phyloP scores from a whole-genome alignment of 2,113 vertebrate genomes.

The Crotophaga sulcirostris region DNA sequence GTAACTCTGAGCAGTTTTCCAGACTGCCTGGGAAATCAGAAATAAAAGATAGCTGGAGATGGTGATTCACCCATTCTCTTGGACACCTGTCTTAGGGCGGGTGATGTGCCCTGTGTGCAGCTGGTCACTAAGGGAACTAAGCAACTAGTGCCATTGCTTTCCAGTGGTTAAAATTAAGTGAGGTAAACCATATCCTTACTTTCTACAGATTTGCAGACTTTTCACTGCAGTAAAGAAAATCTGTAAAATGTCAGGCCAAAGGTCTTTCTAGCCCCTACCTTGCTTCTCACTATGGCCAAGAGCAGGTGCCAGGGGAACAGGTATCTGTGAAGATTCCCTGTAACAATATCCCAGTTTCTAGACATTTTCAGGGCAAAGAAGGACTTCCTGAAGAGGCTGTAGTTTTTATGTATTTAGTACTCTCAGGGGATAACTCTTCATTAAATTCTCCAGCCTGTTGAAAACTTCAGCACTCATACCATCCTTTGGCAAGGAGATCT shows the following conservation, averaged over 20 bases:
- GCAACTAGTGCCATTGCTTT: not conserved
- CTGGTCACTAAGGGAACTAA: not conserved
- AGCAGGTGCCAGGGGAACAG: not conserved
- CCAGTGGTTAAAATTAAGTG: not conserved
- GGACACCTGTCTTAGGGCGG: not conserved
- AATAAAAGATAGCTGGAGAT: not conserved
- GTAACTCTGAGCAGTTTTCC: not conserved
- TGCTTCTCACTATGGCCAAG: not conserved
- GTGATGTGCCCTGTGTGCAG: not conserved
- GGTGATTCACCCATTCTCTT: not conserved
- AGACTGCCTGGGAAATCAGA: not conserved
- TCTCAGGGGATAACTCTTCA: not conserved
- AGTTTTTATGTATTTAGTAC: not conserved
- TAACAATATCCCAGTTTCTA: not conserved
- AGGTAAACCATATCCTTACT: not conserved
- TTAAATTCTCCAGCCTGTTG: not conserved
- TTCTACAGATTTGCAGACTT: not conserved
- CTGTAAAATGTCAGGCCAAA: not conserved
- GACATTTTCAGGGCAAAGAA: not conserved
- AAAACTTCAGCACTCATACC: not conserved
- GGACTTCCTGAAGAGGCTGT: not conserved
- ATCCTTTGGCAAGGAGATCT: not conserved
- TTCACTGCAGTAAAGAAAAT: not conserved
- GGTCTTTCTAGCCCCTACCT: not conserved
- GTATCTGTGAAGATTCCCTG: not conserved